phyloP scores from a whole-genome alignment of 2,888 invertebrate genomes.

The Polietes domitor region DNA sequence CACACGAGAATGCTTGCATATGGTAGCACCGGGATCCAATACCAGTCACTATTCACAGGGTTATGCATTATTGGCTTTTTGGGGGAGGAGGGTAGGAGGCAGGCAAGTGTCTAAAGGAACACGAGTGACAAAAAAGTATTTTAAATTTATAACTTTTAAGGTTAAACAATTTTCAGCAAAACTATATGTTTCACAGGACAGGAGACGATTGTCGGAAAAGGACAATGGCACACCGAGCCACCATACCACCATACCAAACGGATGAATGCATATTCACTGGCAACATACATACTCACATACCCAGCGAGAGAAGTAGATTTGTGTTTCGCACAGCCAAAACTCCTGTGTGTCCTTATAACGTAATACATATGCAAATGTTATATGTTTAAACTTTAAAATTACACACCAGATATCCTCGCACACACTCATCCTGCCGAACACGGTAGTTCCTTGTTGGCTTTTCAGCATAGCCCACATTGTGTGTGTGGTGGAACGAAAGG shows the following conservation, averaged over 20 bases:
- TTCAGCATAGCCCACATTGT: not conserved
- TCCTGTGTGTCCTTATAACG: slow-evolving; percentile 14
- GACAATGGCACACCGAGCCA: slow-evolving; percentile 28
- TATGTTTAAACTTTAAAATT: slow-evolving; percentile 26
- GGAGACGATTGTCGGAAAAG: slow-evolving; percentile 46
- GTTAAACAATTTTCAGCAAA: slow-evolving; percentile 65
- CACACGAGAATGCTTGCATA: slow-evolving; percentile 29
- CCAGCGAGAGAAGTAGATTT: not conserved
- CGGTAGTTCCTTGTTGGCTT: slow-evolving; percentile 16
- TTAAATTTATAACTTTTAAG: slow-evolving; percentile 66
- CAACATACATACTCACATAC: not conserved
- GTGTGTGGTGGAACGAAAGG: not conserved
- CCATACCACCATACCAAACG: not conserved
- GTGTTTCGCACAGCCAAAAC: not conserved
- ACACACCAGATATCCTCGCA: slow-evolving; percentile 23
- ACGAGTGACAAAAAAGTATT: slow-evolving; percentile 40
- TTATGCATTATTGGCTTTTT: slow-evolving; percentile 21
- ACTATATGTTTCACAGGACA: slow-evolving; percentile 61
- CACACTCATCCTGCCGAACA: not conserved
- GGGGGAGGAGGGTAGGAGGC: not conserved
- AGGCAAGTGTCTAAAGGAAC: slow-evolving; percentile 7
- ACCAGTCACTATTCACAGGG: not conserved
- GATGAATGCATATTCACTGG: slow-evolving; percentile 24
- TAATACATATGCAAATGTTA: slow-evolving; percentile 31
- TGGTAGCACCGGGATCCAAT: not conserved